Conservation (phyloP, 2,888 invertebrate species). For the Boloria euphrosyne region DNA sequence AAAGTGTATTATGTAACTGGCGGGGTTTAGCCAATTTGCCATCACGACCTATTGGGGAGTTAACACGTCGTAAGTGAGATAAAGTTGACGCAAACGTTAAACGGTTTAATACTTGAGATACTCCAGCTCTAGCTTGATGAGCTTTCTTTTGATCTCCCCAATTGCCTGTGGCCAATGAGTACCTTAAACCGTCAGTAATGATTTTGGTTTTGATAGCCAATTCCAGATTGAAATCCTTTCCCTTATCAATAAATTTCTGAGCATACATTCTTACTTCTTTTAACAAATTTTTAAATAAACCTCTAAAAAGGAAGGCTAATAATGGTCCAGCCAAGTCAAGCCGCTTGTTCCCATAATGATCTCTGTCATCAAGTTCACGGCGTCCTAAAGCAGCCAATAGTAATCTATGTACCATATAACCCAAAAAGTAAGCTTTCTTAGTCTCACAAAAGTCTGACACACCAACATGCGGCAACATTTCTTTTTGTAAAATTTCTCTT, state of each 20-base stretch:
- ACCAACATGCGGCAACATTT: conserved; percentile 99
- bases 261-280: conserved; percentile 99
- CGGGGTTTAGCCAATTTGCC: conserved; percentile 99
- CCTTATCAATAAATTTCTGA: conserved; percentile 99
- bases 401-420: conserved; percentile 99
- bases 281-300: conserved; percentile 96
- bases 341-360: conserved; percentile 99
- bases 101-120: conserved; percentile 98
- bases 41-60: conserved; percentile 99
- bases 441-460: conserved; percentile 99
- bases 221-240: conserved; percentile 99
- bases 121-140: conserved; percentile 98
- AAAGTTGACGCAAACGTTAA: conserved; percentile 99
- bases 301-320: conserved; percentile 97
- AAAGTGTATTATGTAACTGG: conserved; percentile 98
- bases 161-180: conserved; percentile 99
- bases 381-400: conserved; percentile 96
- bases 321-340: conserved; percentile 98
- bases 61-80: conserved; percentile 98
- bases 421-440: conserved; percentile 98
- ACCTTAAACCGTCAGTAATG: conserved; percentile 98
- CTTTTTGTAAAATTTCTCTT: conserved; percentile 99
- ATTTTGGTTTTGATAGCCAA: conserved; percentile 98
- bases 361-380: conserved; percentile 98
- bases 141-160: conserved; percentile 99